Conservation (phyloP, 2,113 vertebrate species). For the Hiodon alosoides region DNA sequence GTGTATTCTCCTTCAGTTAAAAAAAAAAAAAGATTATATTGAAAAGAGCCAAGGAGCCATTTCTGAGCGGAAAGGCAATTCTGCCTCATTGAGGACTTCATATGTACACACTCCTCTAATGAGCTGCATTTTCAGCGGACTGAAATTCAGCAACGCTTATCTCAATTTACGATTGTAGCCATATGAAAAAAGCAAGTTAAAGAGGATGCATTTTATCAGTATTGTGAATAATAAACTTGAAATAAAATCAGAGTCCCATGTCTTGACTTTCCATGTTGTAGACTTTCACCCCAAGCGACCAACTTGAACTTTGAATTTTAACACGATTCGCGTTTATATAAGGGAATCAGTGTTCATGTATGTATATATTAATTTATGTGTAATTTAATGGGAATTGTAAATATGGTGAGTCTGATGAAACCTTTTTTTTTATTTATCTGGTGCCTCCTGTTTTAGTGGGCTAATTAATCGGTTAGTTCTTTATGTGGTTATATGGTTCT, state of each 20-base stretch:
- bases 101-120: conserved; percentile 65
- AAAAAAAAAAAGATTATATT: conserved; percentile 45
- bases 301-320: conserved; percentile 92
- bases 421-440: conserved; percentile 98
- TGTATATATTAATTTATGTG: conserved; percentile 99
- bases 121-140: conserved; percentile 73
- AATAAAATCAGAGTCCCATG: conserved; percentile 78
- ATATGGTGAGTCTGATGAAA: conserved; percentile 99
- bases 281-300: conserved; percentile 77
- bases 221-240: conserved; percentile 99
- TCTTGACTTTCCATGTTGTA: conserved; percentile 84
- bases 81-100: conserved; percentile 73
- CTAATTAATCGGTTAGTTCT: conserved; percentile 93
- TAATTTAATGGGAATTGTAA: conserved; percentile 99
- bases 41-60: conserved; percentile 65
- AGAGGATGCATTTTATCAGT: conserved; percentile 97
- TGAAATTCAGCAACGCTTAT: conserved; percentile 82
- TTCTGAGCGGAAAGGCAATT: conserved; percentile 66
- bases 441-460: conserved; percentile 99
- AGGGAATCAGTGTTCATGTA: conserved; percentile 99
- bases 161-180: conserved; percentile 89
- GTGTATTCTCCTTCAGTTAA: conserved; percentile 39
- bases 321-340: conserved; percentile 93
- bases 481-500: conserved; percentile 97
- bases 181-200: conserved; percentile 71